Conservation (phyloP, 2,113 vertebrate genomes). For the Meleagris gallopavo region DNA sequence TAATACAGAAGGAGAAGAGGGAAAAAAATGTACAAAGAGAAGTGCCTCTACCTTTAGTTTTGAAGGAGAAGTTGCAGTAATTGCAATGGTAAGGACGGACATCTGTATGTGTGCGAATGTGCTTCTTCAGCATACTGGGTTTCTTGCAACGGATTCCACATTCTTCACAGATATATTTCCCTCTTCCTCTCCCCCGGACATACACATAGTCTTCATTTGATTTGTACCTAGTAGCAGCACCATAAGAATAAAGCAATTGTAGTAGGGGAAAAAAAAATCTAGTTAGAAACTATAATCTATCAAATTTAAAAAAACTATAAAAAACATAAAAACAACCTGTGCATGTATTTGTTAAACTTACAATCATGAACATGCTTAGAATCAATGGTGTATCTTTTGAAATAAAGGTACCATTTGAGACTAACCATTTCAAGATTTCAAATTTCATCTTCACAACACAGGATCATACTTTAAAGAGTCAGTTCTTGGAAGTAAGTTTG, state of each 20-base stretch:
- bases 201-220: slow-evolving; percentile 99
- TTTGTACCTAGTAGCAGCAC: slow-evolving; percentile 86
- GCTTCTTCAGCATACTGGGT: slow-evolving; percentile 98
- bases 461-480: background rate
- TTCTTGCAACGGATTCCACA: slow-evolving; percentile 99
- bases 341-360: background rate
- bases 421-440: background rate
- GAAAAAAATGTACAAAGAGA: background rate
- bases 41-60: slow-evolving; percentile 91
- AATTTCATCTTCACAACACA: background rate
- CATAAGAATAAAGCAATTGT: background rate
- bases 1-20: background rate
- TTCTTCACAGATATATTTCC: slow-evolving; percentile 98
- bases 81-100: slow-evolving; percentile 96
- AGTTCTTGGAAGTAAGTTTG: background rate
- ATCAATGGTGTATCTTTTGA: background rate
- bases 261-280: background rate
- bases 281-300: background rate
- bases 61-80: slow-evolving; percentile 98
- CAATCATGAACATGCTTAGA: background rate
- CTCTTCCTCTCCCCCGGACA: slow-evolving; percentile 94
- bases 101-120: slow-evolving; percentile 97
- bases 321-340: background rate
- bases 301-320: background rate
- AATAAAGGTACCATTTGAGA: background rate